These are phyloP conservation scores for Drosophila limbata DNA, from an alignment of 2,888 invertebrate species.

Conservation along the genomic window DNA sequence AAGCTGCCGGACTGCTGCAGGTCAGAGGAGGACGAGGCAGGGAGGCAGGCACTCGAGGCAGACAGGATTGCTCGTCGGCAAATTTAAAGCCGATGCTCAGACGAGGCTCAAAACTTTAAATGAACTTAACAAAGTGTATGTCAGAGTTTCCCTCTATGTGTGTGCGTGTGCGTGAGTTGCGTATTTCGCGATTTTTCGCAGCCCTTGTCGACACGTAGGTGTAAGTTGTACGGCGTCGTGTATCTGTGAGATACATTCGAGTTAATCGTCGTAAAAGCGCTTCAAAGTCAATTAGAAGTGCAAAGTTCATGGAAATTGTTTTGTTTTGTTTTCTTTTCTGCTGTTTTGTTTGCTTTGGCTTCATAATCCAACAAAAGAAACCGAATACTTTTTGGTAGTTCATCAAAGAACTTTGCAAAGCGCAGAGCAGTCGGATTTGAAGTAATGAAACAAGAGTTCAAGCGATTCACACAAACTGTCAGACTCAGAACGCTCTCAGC, in stretches of 20 bases:
- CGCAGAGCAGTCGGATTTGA: slow-evolving; percentile 1
- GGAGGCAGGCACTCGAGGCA: neutral
- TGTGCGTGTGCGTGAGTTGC: slow-evolving; percentile 14
- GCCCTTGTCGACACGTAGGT: slow-evolving; percentile 5
- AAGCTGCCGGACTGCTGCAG: slow-evolving; percentile 53
- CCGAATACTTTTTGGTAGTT: slow-evolving; percentile 14
- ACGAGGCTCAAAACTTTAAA: slow-evolving; percentile 69
- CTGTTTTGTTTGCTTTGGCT: slow-evolving; percentile 3
- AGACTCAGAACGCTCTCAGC: neutral
- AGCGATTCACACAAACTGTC: slow-evolving; percentile 1
- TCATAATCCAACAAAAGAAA: slow-evolving; percentile 6
- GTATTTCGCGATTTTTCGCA: slow-evolving; percentile 27
- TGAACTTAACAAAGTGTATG: slow-evolving; percentile 61
- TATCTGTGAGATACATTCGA: slow-evolving; percentile 64
- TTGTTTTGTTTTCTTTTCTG: slow-evolving; percentile 21
- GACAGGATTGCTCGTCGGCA: slow-evolving; percentile 11
- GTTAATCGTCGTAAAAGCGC: slow-evolving; percentile 69
- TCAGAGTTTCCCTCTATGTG: slow-evolving; percentile 1
- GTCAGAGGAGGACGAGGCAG: neutral
- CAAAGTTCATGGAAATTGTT: slow-evolving; percentile 64
- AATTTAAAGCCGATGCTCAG: slow-evolving; percentile 62
- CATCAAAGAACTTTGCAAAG: slow-evolving; percentile 29
- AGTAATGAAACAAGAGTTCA: neutral
- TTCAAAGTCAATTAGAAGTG: slow-evolving; percentile 71
- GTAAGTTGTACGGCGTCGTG: slow-evolving; percentile 22